Evolutionary conservation across 2,113 vertebrate species (phyloP), one percentile per base, ranked within the genome.

Genomic region (Microcebus ravelobensis): DNA sequence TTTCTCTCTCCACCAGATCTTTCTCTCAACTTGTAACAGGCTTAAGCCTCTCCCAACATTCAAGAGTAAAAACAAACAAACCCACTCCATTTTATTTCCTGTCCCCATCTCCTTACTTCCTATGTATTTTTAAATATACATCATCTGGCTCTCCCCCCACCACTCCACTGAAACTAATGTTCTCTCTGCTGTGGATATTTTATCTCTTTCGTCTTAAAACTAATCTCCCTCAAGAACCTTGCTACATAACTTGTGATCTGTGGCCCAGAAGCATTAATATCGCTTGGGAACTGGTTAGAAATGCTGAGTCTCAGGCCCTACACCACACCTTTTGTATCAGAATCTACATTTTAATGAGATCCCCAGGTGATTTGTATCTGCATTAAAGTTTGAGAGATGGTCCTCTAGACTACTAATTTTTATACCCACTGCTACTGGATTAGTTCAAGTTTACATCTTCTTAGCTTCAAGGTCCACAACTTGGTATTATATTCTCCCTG

Each of bases 1-100:
- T 94, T 96, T 65, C 85, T 92, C 27, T 77, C 61, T 96, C 90
- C 20, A 12, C 11, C 87, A 29, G 21, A 59, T 86, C 65, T 89
- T 84, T 29, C 5, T 23, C 59, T 86, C 31, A 50, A 29, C 34
- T 91, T 76, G 23, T 77, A n/a, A 84, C 17, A 84, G 45, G 48
- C 31, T 83, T 48, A 52, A 94, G 18, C 29, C 20, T 84, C 39
- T 80, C 23, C 36, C 15, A 73, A n/a, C 52, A 93, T 71, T 90
- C 11, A 27, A 50, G n/a, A 87, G 57, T 73, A n/a, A 82, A 90
- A 82, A 34, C 50, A 65, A 79, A 34, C 8, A 70, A 94, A 93
- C 76, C 18, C 34, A 55, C 18, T 86, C 8, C 8, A 36, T 80
- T 84, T 70, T 61, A 52, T 63, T 87, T 80, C 70, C 39, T 91